Conservation (phyloP, 2,888 invertebrate genomes). For the Dynastes hyllus region DNA sequence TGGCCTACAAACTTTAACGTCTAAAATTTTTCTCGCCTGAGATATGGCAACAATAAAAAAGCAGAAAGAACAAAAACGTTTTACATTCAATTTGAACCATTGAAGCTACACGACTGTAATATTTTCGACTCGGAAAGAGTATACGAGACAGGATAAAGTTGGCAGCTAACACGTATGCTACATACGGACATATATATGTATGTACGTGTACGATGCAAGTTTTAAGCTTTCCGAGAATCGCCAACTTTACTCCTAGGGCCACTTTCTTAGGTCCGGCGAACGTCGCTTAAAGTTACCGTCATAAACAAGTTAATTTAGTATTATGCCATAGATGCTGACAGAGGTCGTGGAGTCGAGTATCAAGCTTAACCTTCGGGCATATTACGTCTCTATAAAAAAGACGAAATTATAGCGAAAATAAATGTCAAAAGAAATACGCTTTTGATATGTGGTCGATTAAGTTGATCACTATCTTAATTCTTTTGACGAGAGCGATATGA, state of each 20-base stretch:
- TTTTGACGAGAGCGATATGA: too few relatives aligned
- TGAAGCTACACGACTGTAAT: slow-evolving; percentile 15
- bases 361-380: background rate
- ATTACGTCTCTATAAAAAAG: slow-evolving; percentile 42
- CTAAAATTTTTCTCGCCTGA: slow-evolving; percentile 6
- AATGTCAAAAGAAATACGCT: slow-evolving; percentile 43
- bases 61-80: slow-evolving; percentile 33
- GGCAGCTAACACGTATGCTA: background rate
- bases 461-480: background rate
- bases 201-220: slow-evolving; percentile 2
- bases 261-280: background rate
- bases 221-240: slow-evolving; percentile 23
- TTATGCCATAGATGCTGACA: background rate
- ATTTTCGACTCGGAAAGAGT: slow-evolving; percentile 16
- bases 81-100: slow-evolving; percentile 38
- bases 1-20: background rate
- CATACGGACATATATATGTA: background rate
- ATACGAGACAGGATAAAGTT: slow-evolving; percentile 37
- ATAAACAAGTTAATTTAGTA: slow-evolving; percentile 51
- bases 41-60: slow-evolving; percentile 30
- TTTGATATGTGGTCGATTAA: slow-evolving; percentile 39
- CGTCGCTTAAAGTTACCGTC: slow-evolving; percentile 35
- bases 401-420: slow-evolving; percentile 46
- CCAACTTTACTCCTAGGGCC: slow-evolving; percentile 15
- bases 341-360: slow-evolving; percentile 9